phyloP scores from a whole-genome alignment of 2,888 invertebrate genomes.

The Thecophora atra region DNA sequence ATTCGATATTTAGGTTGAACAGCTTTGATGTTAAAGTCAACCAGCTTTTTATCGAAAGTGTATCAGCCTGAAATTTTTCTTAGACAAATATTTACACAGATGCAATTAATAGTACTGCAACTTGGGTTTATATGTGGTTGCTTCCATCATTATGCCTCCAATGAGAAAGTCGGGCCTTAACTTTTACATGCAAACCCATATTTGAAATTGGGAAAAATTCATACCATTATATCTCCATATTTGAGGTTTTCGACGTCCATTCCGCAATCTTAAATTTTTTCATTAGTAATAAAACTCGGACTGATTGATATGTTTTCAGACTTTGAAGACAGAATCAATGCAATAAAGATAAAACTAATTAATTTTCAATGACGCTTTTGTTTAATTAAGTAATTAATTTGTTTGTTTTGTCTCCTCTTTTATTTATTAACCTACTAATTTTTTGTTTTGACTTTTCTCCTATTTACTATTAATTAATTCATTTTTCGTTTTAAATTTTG shows the following conservation, averaged over 20 bases:
- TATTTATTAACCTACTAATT: too few relatives aligned
- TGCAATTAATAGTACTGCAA: neutral
- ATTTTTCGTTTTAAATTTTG: too few relatives aligned
- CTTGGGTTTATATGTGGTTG: neutral
- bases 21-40: slow-evolving; percentile 6
- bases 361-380: too few relatives aligned
- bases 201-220: slow-evolving; percentile 18
- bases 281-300: neutral
- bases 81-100: neutral
- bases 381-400: too few relatives aligned
- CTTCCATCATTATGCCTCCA: slow-evolving; percentile 10
- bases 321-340: neutral
- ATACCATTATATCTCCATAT: slow-evolving; percentile 12
- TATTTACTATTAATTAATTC: too few relatives aligned
- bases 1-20: slow-evolving; percentile 1
- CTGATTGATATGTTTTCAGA: slow-evolving; percentile 1
- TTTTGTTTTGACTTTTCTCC: too few relatives aligned
- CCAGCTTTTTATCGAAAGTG: slow-evolving; percentile 8
- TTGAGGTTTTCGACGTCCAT: slow-evolving; percentile 12
- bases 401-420: too few relatives aligned
- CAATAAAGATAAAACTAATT: too few relatives aligned
- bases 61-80: too few relatives aligned
- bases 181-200: slow-evolving; percentile 17
- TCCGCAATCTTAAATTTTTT: slow-evolving; percentile 22
- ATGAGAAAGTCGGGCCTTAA: slow-evolving; percentile 14